Evolutionary conservation across 2,797 vertebrate species (phyloP), one percentile per base, ranked within the genome.

Genomic region (Myotis daubentonii): DNA sequence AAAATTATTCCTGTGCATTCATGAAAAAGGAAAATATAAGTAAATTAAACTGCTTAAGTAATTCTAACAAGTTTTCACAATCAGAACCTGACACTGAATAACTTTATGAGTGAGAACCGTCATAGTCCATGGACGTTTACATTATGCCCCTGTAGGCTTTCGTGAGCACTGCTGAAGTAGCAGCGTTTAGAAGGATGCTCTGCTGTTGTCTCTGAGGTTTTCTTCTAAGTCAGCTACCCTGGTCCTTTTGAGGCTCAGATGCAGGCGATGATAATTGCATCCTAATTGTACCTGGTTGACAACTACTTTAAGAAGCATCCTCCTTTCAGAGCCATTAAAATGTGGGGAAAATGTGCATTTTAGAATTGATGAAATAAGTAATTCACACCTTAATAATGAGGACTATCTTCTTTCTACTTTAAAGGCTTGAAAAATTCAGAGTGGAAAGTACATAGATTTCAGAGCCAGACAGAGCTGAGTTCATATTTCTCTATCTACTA

Each of bases 321-420:
- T 75, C 60, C 89, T 91, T 93, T 94, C 70, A 68, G 75, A 81
- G 36, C 55, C 60, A 84, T 78, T 71, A 87, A 83, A 91, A 68
- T 55, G 20, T 51, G n/a, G 20, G 22, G 28, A 2, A 6, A 22
- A 83, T 41, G 51, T 70, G 62, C 12, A 89, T 71, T 60, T 89
- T 87, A 76, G 49, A 93, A 87, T 33, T 53, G 66, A 89, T 83
- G n/a, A 86, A 92, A 60, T 92, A 95, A 81, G 83, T 72, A 72
- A 84, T 85, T 95, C 53, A 91, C 51, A 89, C 49, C 68, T 87
- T 85, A 44, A 41, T 90, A 76, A 60, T 74, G 38, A 66, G 36
- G 94, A 53, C n/a, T 19, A 2, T 55, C 70, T 91, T 47, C 23
- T 94, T 76, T 76, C 60, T 81, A 71, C 47, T 84, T 92, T 84